Evolutionary conservation across 1,140 invertebrate genomes (phyloP).

Genomic region (Drosophila willistoni): DNA sequence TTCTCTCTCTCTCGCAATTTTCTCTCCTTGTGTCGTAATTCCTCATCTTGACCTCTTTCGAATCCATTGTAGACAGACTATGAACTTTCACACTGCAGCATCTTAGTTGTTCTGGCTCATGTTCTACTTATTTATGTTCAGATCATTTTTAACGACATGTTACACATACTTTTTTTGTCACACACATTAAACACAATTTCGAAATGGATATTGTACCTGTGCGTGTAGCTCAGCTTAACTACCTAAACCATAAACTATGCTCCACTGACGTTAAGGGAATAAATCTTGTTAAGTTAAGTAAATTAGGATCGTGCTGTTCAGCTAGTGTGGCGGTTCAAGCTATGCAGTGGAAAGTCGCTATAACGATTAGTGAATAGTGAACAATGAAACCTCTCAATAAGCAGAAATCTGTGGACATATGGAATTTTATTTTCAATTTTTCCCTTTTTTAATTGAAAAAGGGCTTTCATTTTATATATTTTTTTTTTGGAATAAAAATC

Average conservation of each 20-base stretch:
- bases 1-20: not conserved
- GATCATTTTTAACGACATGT: conserved; percentile 6
- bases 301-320: not conserved
- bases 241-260: conserved; percentile 7
- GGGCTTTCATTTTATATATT: no score
- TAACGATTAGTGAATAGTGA: no score
- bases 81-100: conserved; percentile 9
- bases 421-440: no score
- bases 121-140: conserved; percentile 5
- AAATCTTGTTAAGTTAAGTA: not conserved
- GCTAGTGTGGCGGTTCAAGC: no score
- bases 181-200: conserved; percentile 8
- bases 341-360: no score
- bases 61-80: not conserved
- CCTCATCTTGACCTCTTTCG: conserved; percentile 1
- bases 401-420: no score
- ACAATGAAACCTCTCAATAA: no score
- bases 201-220: conserved; percentile 50
- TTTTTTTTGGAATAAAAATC: no score
- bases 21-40: not conserved
- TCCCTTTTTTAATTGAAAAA: no score
- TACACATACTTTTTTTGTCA: conserved; percentile 20
- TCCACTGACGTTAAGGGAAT: conserved; percentile 1
- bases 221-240: conserved; percentile 52
- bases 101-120: not conserved